These are phyloP conservation scores for Drosophila yakuba DNA, from an alignment of 1,140 invertebrate species.

Conservation along the genomic window DNA sequence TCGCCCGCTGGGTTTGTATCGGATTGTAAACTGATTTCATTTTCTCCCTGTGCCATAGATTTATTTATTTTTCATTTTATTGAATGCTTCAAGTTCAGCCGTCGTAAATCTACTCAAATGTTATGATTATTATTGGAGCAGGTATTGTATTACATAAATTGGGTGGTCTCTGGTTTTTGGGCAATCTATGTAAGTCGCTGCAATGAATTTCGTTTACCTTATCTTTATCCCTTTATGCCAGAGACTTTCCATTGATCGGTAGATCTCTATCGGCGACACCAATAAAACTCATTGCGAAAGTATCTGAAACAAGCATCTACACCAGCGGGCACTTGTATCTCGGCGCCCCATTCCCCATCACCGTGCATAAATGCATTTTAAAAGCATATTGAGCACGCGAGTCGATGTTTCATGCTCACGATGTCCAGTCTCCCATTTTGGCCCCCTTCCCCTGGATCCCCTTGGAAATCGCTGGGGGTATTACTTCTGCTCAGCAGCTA, in stretches of 20 bases:
- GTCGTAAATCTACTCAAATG: slow-evolving; percentile 70
- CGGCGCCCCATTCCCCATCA: slow-evolving; percentile 7
- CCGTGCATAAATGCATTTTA: slow-evolving; percentile 76
- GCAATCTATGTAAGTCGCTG: not conserved
- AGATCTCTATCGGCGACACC: slow-evolving; percentile 35
- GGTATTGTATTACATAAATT: slow-evolving; percentile 38
- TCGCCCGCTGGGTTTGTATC: slow-evolving; percentile 51
- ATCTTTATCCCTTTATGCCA: not conserved
- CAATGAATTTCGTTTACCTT: not conserved
- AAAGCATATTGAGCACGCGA: slow-evolving; percentile 56
- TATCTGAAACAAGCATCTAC: slow-evolving; percentile 66
- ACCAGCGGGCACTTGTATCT: slow-evolving; percentile 34
- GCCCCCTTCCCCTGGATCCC: slow-evolving; percentile 4
- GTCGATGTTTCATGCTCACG: slow-evolving; percentile 29
- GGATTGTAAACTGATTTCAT: slow-evolving; percentile 80
- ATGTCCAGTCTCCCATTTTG: slow-evolving; percentile 6
- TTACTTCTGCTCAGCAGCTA: slow-evolving; percentile 38
- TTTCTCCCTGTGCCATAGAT: slow-evolving; percentile 66
- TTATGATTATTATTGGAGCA: slow-evolving; percentile 45
- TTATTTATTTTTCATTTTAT: slow-evolving; percentile 81
- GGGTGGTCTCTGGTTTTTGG: slow-evolving; percentile 30
- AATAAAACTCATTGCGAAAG: slow-evolving; percentile 71
- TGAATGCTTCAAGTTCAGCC: slow-evolving; percentile 62
- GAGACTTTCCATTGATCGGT: not conserved
- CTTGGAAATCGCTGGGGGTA: slow-evolving; percentile 29